Evolutionary conservation across 2,888 invertebrate genomes (phyloP), one percentile per base, ranked within the genome.

Genomic region (Thereva unica): DNA sequence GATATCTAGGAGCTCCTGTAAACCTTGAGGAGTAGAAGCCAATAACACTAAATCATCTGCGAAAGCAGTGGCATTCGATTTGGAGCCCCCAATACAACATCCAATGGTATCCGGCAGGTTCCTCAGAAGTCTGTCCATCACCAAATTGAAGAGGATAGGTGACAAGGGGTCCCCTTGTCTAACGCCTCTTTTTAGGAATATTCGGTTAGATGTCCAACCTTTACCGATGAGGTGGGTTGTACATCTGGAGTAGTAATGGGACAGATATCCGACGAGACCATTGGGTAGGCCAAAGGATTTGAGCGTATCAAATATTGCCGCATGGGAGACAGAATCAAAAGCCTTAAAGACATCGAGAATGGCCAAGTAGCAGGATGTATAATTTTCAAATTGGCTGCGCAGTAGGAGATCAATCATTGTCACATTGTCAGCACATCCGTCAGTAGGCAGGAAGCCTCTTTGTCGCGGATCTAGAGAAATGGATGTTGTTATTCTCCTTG

Each of bases 121-220:
- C 23, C 9, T 55, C 1, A 55, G 40, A 6, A 55, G 41, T 9
- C 55, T 55, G 42, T 55, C 55, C 4, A 55, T 40, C 5, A 55
- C 9, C 0, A 37, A 4, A 7, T 41, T 55, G 23, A 55, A 55
- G 6, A 40, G 10, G 0, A 55, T 55, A 3, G 55, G 55, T 4
- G 55, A 55, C 0, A 55, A 3, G 7, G 42, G 55, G 42, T 55
- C 55, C 0, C 55, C 55, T 2, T 55, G 42, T 12, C 42, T 40
- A 4, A 55, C 55, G 0, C 40, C 55, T 40, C 55, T 10, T 7
- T 37, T 12, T 1, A 42, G 55, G 2, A 2, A 3, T 4, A 55
- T 41, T 0, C 12, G 12, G 1, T 40, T 1, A n/a, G 55, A 55
- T 4, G 6, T 23, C 55, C 42, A 55, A 4, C 42, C 42, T 1